A percentile compares a stretch with the other conserved stretches of the same genome.
Evolutionary conservation across 2,797 vertebrate genomes (phyloP).

Genomic region (Fistularia commersonii): DNA sequence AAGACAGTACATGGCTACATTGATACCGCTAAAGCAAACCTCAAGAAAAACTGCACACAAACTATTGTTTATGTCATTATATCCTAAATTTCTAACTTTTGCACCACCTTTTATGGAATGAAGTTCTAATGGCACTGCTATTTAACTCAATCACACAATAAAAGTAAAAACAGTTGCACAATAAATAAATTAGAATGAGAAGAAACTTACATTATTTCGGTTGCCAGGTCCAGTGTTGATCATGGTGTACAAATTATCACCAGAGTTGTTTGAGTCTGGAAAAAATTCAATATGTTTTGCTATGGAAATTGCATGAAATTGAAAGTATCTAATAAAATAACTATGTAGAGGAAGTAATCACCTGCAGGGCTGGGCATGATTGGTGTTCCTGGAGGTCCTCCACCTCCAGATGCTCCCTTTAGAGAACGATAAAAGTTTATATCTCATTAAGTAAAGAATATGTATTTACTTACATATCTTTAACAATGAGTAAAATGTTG

Average conservation of each 20-base stretch:
- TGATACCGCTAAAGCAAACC: not conserved
- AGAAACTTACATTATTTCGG: conserved; percentile 88
- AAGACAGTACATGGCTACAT: not conserved
- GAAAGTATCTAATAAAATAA: not conserved
- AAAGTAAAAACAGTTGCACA: not conserved
- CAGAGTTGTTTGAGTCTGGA: conserved; percentile 98
- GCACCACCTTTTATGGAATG: no score
- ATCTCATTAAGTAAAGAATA: not conserved
- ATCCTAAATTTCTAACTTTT: no score
- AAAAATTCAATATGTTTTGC: not conserved
- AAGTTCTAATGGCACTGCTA: no score
- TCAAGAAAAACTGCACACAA: not conserved
- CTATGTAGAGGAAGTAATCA: conserved; percentile 39
- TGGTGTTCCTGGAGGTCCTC: conserved; percentile 95
- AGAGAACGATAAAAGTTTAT: conserved; percentile 26
- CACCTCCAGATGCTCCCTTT: conserved; percentile 95
- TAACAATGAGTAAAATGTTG: conserved; percentile 1
- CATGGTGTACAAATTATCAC: conserved; percentile 99
- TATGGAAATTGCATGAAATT: not conserved
- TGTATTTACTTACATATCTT: not conserved
- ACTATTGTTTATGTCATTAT: no score
- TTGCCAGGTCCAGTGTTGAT: conserved; percentile 98
- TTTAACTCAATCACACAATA: not conserved
- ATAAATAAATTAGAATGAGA: not conserved
- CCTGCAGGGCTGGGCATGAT: conserved; percentile 99